A percentile compares a stretch with the other conserved stretches of the same genome.
Conservation (phyloP, 1,140 invertebrate genomes). For the Monochamus saltuarius region DNA sequence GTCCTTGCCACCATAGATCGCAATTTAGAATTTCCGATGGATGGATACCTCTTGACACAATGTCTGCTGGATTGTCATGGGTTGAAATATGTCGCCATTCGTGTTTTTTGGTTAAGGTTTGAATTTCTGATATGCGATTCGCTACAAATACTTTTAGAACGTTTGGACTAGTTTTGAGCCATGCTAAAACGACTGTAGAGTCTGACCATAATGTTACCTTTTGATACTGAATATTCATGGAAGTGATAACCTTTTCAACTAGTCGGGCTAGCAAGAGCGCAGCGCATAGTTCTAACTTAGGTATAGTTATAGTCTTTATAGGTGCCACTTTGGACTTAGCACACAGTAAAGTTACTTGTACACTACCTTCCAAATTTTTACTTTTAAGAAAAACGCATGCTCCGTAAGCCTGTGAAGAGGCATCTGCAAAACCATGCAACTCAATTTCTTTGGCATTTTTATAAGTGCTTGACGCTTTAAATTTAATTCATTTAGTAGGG, state of each 20-base stretch:
- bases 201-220: slow-evolving; percentile 4
- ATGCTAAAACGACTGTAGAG: slow-evolving; percentile 7
- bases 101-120: background rate
- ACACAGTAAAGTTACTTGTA: slow-evolving; percentile 1
- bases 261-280: slow-evolving; percentile 30
- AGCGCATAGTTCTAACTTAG: slow-evolving; percentile 17
- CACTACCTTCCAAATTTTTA: background rate
- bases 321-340: slow-evolving; percentile 19
- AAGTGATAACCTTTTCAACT: slow-evolving; percentile 22
- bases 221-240: slow-evolving; percentile 14
- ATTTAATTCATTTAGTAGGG: no score
- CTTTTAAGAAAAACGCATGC: slow-evolving; percentile 18
- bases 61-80: slow-evolving; percentile 15
- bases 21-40: background rate
- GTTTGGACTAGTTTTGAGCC: slow-evolving; percentile 8
- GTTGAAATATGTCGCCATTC: slow-evolving; percentile 7
- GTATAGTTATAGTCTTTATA: slow-evolving; percentile 7
- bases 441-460: slow-evolving; percentile 26
- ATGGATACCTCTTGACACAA: slow-evolving; percentile 6
- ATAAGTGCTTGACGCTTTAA: no score
- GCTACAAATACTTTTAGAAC: slow-evolving; percentile 7
- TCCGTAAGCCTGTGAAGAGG: slow-evolving; percentile 16
- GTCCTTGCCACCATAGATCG: slow-evolving; percentile 8
- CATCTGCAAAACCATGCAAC: slow-evolving; percentile 15
- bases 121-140: slow-evolving; percentile 15